Evolutionary conservation across 2,888 invertebrate genomes (phyloP), one percentile per base, ranked within the genome.

Genomic region (Keiferia lycopersicella): DNA sequence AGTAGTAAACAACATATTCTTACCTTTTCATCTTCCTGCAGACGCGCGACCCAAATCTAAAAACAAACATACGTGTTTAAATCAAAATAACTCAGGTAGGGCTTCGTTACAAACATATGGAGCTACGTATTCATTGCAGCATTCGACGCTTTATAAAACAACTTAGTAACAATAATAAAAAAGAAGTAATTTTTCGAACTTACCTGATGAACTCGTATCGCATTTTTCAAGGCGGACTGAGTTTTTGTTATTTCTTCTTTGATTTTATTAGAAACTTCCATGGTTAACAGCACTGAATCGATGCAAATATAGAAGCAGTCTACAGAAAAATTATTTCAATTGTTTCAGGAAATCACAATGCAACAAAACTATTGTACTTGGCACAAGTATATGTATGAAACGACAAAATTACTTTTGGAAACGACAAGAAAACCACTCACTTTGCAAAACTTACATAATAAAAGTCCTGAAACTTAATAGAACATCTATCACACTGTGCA

Each of bases 131-230:
- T 34, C 10, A 34, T 34, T 10, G 10, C 34, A 34, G 34, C 34
- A 34, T 1, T 34, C 8, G 10, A 34, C 34, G 1, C 8, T 8
- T 34, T 34, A 10, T 34, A 1, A 10, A 4, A 8, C 7, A 34
- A 34, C 34, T 8, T 8, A 34, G 4, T 26, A 14, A 41, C 41
- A 41, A 41, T 14, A 14, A 14, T 2, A 57, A 63, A 65, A 30
- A 53, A 61, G 41, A 57, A 16, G 58, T 34, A 22, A 50, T 50
- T 50, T 50, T 50, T 18, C 22, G 22, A 66, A 81, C 84, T 84
- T 81, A 94, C 94, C 93, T 94, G 94, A 87, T 94, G 94, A 81
- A 93, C 87, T 76, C 93, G 89, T 76, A 94, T 94, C 68, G 94
- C 94, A 79, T 93, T 93, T 88, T 92, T 93, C 75, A 94, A 87